Conservation (phyloP, 2,113 vertebrate genomes). For the Engraulis encrasicolus region DNA sequence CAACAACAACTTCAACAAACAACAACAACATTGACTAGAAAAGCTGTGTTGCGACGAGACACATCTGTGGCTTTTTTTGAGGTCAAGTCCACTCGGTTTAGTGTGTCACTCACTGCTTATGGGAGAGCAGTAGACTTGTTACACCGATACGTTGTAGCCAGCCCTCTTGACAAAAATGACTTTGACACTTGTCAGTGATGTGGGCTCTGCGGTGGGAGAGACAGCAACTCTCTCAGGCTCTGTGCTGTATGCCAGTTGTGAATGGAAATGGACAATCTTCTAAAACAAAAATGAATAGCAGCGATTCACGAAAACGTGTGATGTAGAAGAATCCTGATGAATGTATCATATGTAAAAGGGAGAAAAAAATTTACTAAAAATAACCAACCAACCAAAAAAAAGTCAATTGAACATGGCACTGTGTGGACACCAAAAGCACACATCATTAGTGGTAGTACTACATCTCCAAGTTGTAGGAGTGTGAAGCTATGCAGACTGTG, state of each 20-base stretch:
- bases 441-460: not conserved
- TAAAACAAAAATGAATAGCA: not conserved
- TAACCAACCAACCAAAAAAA: not conserved
- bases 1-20: not conserved
- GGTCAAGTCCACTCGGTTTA: not conserved
- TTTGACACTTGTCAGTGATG: not conserved
- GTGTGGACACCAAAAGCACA: not conserved
- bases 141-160: not conserved
- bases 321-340: not conserved
- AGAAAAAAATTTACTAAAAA: not conserved
- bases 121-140: not conserved
- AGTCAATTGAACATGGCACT: not conserved
- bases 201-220: too few species aligned
- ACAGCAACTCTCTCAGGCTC: not conserved
- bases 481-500: not conserved
- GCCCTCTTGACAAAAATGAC: not conserved
- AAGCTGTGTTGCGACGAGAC: not conserved
- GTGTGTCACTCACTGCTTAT: not conserved
- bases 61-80: not conserved
- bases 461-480: not conserved
- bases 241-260: not conserved
- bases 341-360: not conserved
- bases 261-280: not conserved
- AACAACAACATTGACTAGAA: not conserved
- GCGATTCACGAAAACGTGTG: not conserved